Conservation (phyloP, 1,140 invertebrate species). For the Trachymyrmex septentrionalis region DNA sequence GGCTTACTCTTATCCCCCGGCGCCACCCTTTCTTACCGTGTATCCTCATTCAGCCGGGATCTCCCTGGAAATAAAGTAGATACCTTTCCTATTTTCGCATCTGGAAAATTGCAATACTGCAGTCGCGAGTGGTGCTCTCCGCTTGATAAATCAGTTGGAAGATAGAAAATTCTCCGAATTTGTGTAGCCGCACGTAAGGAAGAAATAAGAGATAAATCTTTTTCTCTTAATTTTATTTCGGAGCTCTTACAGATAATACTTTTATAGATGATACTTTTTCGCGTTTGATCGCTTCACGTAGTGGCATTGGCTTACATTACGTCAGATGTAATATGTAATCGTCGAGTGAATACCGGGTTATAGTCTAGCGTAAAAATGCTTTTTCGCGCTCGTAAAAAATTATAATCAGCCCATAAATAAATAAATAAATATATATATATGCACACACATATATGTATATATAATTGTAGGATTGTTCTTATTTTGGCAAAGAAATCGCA, state of each 20-base stretch:
- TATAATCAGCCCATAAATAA: slow-evolving; percentile 82
- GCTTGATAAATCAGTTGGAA: slow-evolving; percentile 69
- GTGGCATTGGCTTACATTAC: slow-evolving; percentile 35
- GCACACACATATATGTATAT: too few species aligned
- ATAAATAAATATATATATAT: too few species aligned
- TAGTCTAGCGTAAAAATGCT: slow-evolving; percentile 70
- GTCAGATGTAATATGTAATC: not conserved
- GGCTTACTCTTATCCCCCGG: slow-evolving; percentile 84
- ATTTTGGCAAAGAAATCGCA: slow-evolving; percentile 52
- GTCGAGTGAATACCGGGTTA: slow-evolving; percentile 63
- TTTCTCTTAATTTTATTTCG: not conserved
- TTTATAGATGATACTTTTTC: not conserved
- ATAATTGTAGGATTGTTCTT: slow-evolving; percentile 84
- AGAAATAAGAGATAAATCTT: slow-evolving; percentile 18
- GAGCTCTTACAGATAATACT: not conserved
- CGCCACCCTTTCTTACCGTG: slow-evolving; percentile 80
- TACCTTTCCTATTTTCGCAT: slow-evolving; percentile 86
- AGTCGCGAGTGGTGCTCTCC: slow-evolving; percentile 55
- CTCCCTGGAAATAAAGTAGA: slow-evolving; percentile 85
- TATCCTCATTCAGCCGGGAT: slow-evolving; percentile 85
- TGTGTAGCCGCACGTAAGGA: not conserved
- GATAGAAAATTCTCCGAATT: slow-evolving; percentile 44
- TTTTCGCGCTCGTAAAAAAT: slow-evolving; percentile 83
- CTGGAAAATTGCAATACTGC: slow-evolving; percentile 84
- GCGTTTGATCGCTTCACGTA: not conserved